phyloP scores from a whole-genome alignment of 2,113 vertebrate species.

The Lichenostomus cassidix region DNA sequence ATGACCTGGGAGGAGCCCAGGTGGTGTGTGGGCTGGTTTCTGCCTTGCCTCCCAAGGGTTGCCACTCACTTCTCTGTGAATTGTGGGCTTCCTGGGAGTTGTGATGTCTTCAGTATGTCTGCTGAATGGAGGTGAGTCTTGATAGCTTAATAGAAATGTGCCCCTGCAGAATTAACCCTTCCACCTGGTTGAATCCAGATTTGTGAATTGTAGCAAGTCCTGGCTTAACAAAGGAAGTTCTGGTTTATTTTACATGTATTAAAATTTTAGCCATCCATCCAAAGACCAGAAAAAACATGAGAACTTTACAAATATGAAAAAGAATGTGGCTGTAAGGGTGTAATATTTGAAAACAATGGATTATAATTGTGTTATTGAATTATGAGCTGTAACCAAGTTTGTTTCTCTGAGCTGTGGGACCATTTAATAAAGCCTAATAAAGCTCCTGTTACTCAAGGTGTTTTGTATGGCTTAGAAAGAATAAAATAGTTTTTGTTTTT shows the following conservation, averaged over 20 bases:
- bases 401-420: neutral
- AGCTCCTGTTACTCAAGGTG: neutral
- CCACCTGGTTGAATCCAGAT: neutral
- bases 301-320: neutral
- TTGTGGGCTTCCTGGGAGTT: neutral
- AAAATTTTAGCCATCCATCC: neutral
- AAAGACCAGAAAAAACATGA: neutral
- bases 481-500: neutral
- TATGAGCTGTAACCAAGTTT: neutral
- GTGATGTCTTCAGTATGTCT: neutral
- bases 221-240: neutral
- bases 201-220: neutral
- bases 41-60: neutral
- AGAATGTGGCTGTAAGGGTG: neutral
- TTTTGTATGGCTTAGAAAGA: neutral
- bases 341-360: neutral
- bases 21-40: neutral
- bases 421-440: neutral
- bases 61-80: neutral
- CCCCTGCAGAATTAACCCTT: neutral
- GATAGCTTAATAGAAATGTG: neutral
- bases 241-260: neutral
- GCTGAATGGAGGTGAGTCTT: neutral
- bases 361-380: neutral
- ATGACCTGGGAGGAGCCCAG: neutral